Conservation (phyloP, 1,140 invertebrate genomes). For the Drosophila chauvacae region DNA sequence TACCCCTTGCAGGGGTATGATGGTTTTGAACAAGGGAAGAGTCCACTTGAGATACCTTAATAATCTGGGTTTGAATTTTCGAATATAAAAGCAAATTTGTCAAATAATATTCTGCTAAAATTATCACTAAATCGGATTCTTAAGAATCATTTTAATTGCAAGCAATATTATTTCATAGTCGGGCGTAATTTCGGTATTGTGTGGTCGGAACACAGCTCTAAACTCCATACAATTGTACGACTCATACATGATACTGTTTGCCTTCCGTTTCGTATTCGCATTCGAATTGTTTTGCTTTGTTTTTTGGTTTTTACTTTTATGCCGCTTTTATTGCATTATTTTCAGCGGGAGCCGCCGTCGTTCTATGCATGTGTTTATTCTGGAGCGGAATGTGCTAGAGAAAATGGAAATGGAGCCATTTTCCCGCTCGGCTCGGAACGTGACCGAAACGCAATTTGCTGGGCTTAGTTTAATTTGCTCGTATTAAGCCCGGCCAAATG, state of each 20-base stretch:
- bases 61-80: not conserved
- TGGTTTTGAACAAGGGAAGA: not conserved
- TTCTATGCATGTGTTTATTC: constrained; percentile 73
- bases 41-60: not conserved
- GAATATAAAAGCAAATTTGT: too few species aligned
- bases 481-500: constrained; percentile 59
- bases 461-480: constrained; percentile 81
- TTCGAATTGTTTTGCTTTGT: constrained; percentile 35
- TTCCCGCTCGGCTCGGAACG: constrained; percentile 61
- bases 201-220: not conserved
- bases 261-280: constrained; percentile 33
- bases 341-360: constrained; percentile 49
- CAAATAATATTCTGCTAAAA: too few species aligned
- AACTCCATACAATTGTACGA: constrained; percentile 14
- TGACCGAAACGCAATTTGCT: constrained; percentile 76
- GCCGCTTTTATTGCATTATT: constrained; percentile 81
- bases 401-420: constrained; percentile 74
- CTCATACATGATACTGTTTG: constrained; percentile 32
- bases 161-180: fast-evolving
- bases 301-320: constrained; percentile 69
- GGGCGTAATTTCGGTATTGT: too few species aligned
- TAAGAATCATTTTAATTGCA: not conserved
- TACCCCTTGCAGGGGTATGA: not conserved
- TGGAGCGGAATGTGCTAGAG: constrained; percentile 46
- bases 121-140: not conserved